These are phyloP conservation scores for Sebastes kiyomatsui DNA, from an alignment of 2,797 vertebrate genomes.

Conservation along the genomic window DNA sequence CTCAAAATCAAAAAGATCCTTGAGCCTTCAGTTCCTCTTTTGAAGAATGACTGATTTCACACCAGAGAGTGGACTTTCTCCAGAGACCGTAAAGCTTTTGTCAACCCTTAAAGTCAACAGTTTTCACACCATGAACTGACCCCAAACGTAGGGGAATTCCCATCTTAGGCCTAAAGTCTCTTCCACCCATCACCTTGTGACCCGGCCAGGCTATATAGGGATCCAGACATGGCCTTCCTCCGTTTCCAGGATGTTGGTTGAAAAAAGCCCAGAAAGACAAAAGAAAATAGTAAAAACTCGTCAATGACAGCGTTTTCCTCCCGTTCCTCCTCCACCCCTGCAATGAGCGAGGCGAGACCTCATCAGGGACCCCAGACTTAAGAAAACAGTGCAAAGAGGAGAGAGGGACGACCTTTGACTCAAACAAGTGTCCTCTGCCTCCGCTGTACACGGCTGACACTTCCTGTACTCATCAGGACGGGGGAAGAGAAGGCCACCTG, in stretches of 20 bases:
- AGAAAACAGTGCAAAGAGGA: slow-evolving; percentile 66
- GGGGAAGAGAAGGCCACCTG: slow-evolving; percentile 66
- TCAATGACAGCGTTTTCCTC: slow-evolving; percentile 55
- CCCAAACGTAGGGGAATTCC: slow-evolving; percentile 55
- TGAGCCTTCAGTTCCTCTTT: not conserved
- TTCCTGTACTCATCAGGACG: slow-evolving; percentile 72
- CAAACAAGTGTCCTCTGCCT: slow-evolving; percentile 63
- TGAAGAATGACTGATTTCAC: not conserved
- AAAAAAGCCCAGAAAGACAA: slow-evolving; percentile 38
- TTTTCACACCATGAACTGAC: slow-evolving; percentile 3
- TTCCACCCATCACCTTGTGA: slow-evolving; percentile 42
- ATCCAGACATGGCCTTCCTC: slow-evolving; percentile 50
- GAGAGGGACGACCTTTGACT: slow-evolving; percentile 57
- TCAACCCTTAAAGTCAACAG: not conserved
- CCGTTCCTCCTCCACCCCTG: slow-evolving; percentile 24
- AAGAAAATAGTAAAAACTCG: slow-evolving; percentile 57
- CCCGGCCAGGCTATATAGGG: slow-evolving; percentile 46
- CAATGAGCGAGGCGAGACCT: slow-evolving; percentile 52
- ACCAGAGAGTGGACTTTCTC: not conserved
- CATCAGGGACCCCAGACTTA: slow-evolving; percentile 57
- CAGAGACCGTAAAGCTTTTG: not conserved
- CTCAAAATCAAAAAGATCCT: not conserved
- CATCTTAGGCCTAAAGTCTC: slow-evolving; percentile 21
- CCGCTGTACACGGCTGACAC: slow-evolving; percentile 58
- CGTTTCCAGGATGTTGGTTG: slow-evolving; percentile 45